A percentile compares a stretch with the other conserved stretches of the same genome.
phyloP scores from a whole-genome alignment of 2,888 invertebrate genomes.

The Ophioninae sp. region DNA sequence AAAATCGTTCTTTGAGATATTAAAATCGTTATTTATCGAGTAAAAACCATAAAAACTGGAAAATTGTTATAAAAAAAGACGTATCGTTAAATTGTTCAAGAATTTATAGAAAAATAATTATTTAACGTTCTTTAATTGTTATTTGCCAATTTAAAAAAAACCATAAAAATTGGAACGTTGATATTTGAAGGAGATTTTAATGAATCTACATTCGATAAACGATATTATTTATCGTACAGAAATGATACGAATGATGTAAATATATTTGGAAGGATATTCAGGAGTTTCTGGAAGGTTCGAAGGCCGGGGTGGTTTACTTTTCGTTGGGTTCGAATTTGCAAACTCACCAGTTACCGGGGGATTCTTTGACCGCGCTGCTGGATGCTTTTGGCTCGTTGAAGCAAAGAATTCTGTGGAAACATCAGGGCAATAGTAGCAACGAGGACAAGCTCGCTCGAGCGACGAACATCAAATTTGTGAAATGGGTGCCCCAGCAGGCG shows the following conservation, averaged over 20 bases:
- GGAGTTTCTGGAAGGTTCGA: slow-evolving; percentile 76
- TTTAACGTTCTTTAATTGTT: no score
- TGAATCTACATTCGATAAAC: neutral
- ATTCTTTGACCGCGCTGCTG: slow-evolving; percentile 73
- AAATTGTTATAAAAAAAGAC: no score
- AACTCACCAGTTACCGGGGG: slow-evolving; percentile 76
- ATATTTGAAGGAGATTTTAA: no score
- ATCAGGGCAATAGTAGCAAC: slow-evolving; percentile 68
- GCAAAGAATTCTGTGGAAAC: slow-evolving; percentile 80
- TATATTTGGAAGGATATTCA: slow-evolving; percentile 72
- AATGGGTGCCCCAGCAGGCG: slow-evolving; percentile 80
- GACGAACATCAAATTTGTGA: slow-evolving; percentile 78
- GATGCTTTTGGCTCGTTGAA: slow-evolving; percentile 76
- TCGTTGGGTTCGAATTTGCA: slow-evolving; percentile 80
- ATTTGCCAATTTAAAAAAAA: no score
- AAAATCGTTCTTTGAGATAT: no score
- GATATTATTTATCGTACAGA: neutral
- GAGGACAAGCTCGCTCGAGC: slow-evolving; percentile 71
- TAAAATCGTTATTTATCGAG: no score
- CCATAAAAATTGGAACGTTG: no score
- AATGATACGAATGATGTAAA: neutral
- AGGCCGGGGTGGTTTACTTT: slow-evolving; percentile 79
- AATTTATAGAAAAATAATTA: no score
- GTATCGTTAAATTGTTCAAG: no score
- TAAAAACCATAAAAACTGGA: no score